These are phyloP conservation scores for Brachypodius melanocephalos DNA, from an alignment of 2,113 vertebrate genomes.

Conservation along the genomic window DNA sequence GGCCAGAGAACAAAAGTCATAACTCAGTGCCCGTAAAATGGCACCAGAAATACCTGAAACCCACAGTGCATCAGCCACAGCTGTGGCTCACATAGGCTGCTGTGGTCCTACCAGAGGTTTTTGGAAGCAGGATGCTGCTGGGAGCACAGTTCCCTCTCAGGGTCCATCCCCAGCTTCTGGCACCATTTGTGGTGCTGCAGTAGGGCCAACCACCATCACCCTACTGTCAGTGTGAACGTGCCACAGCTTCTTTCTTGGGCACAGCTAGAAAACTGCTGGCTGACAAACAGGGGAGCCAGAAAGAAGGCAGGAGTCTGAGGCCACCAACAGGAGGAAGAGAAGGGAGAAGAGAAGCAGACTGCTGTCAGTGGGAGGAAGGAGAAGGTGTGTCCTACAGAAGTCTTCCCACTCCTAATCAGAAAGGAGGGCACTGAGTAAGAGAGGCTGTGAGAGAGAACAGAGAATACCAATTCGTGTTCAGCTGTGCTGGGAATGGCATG, in stretches of 20 bases:
- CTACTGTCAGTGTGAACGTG: fast-evolving
- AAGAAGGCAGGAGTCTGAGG: background rate
- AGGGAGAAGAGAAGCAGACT: background rate
- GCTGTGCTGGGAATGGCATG: background rate
- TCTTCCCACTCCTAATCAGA: background rate
- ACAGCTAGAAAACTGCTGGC: background rate
- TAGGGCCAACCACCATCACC: fast-evolving
- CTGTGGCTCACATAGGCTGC: background rate
- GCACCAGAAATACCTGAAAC: background rate
- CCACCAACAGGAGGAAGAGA: background rate
- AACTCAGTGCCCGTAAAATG: background rate
- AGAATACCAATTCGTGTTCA: background rate
- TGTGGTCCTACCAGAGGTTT: background rate
- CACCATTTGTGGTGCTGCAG: background rate
- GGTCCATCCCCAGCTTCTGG: background rate
- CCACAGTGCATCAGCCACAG: background rate
- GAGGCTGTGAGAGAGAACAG: background rate
- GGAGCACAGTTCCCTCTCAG: fast-evolving
- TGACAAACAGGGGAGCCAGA: background rate
- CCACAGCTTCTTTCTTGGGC: background rate
- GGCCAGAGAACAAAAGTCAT: background rate
- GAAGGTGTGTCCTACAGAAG: background rate
- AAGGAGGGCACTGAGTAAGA: background rate
- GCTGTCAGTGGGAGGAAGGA: background rate
- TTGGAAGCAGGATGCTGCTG: background rate